These are phyloP conservation scores for Aethes cnicana DNA, from an alignment of 2,888 invertebrate genomes.

Conservation along the genomic window DNA sequence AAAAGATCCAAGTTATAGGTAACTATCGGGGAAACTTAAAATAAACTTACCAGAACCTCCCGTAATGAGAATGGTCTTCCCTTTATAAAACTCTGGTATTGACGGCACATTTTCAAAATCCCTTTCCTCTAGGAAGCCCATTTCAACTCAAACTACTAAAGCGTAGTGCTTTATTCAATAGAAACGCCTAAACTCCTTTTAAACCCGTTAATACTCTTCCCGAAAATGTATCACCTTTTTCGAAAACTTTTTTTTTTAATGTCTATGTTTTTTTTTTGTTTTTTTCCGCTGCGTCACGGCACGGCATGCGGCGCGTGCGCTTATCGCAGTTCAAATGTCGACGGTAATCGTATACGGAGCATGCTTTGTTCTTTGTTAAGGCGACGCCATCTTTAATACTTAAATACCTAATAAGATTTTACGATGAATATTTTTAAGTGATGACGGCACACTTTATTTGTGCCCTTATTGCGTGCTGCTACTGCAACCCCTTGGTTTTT, in stretches of 20 bases:
- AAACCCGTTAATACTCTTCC: too few species aligned
- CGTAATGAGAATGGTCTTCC: slow-evolving; percentile 89
- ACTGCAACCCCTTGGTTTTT: too few species aligned
- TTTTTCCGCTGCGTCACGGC: neutral
- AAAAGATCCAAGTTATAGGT: too few species aligned
- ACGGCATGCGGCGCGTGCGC: neutral
- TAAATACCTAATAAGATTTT: neutral
- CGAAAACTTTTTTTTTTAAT: too few species aligned
- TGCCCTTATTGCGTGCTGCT: too few species aligned
- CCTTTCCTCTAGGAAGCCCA: slow-evolving; percentile 60
- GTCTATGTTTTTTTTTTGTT: too few species aligned
- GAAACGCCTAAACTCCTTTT: too few species aligned
- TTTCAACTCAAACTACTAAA: slow-evolving; percentile 34
- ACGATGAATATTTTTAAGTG: neutral
- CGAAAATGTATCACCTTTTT: too few species aligned
- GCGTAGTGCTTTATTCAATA: too few species aligned
- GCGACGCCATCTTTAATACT: neutral
- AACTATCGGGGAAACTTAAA: neutral
- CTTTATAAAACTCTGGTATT: slow-evolving; percentile 85
- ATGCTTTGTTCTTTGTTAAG: neutral
- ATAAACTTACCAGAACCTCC: slow-evolving; percentile 85
- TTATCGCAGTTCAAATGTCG: slow-evolving; percentile 25
- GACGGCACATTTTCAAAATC: slow-evolving; percentile 48
- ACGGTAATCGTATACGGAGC: neutral
- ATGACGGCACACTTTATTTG: too few species aligned